A percentile compares a stretch with the other conserved stretches of the same genome.
phyloP scores from a whole-genome alignment of 1,140 invertebrate species.

The Linepithema humile region DNA sequence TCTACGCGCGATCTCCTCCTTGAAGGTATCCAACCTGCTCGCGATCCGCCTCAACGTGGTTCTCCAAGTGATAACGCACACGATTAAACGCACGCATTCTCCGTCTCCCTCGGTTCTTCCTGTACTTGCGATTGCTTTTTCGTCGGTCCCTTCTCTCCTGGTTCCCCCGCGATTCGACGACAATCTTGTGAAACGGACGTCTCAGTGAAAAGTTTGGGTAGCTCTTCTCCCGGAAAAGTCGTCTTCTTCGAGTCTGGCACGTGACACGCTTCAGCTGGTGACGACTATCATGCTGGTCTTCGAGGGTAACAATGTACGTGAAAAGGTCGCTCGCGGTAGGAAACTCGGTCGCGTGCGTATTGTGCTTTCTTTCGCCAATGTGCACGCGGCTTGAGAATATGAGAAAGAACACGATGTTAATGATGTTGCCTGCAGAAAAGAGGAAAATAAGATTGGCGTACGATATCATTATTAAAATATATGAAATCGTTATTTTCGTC shows the following conservation, averaged over 20 bases:
- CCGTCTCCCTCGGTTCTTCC: neutral
- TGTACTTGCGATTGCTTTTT: neutral
- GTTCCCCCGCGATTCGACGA: conserved; percentile 6
- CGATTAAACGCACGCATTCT: conserved; percentile 42
- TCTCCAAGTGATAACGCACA: conserved; percentile 61
- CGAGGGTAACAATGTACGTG: conserved; percentile 76
- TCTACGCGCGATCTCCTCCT: conserved; percentile 78
- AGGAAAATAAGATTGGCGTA: neutral
- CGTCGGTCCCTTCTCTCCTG: neutral
- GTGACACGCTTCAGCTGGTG: conserved; percentile 65
- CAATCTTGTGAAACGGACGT: neutral
- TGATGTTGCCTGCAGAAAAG: neutral
- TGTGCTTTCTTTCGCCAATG: neutral
- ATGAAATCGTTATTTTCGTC: neutral
- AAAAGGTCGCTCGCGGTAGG: conserved; percentile 23
- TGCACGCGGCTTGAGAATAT: neutral
- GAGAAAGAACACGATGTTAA: neutral
- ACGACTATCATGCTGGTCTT: conserved; percentile 73
- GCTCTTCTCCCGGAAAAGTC: conserved; percentile 14
- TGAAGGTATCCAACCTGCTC: conserved; percentile 69
- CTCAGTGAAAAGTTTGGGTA: conserved; percentile 45
- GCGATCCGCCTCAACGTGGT: conserved; percentile 65
- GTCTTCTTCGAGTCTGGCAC: conserved; percentile 51
- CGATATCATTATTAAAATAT: neutral
- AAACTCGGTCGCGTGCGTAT: conserved; percentile 10